phyloP scores from a whole-genome alignment of 2,797 vertebrate genomes.

The Melanotaenia maccullochi region DNA sequence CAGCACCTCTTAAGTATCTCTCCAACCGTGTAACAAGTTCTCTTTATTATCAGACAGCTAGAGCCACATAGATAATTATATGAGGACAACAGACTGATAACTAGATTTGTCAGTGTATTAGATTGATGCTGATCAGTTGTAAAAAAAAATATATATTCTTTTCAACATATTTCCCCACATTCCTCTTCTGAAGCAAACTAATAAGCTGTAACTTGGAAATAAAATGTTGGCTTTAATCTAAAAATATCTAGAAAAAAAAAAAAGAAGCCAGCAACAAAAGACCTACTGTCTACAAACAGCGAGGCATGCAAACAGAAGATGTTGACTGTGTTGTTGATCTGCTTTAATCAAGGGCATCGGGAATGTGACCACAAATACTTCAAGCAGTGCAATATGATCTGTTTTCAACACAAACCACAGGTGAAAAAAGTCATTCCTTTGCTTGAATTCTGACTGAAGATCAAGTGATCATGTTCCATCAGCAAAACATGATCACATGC shows the following conservation, averaged over 20 bases:
- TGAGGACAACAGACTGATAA: slow-evolving; percentile 26
- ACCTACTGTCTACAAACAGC: slow-evolving; percentile 31
- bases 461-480: slow-evolving; percentile 33
- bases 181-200: slow-evolving; percentile 13
- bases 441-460: slow-evolving; percentile 31
- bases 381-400: slow-evolving; percentile 19
- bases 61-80: slow-evolving; percentile 65
- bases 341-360: slow-evolving; percentile 44
- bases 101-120: slow-evolving; percentile 32
- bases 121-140: slow-evolving; percentile 29
- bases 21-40: slow-evolving; percentile 68
- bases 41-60: slow-evolving; percentile 65
- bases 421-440: slow-evolving; percentile 36
- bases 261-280: slow-evolving; percentile 24
- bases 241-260: slow-evolving; percentile 28
- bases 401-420: slow-evolving; percentile 32
- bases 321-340: slow-evolving; percentile 42
- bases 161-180: neutral
- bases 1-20: slow-evolving; percentile 70
- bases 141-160: slow-evolving; percentile 14
- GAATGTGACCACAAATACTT: slow-evolving; percentile 17
- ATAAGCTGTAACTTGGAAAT: neutral
- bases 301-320: slow-evolving; percentile 31
- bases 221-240: slow-evolving; percentile 42
- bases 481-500: slow-evolving; percentile 8